Conservation (phyloP, 1,140 invertebrate genomes). For the Hylyphantes graminicola region DNA sequence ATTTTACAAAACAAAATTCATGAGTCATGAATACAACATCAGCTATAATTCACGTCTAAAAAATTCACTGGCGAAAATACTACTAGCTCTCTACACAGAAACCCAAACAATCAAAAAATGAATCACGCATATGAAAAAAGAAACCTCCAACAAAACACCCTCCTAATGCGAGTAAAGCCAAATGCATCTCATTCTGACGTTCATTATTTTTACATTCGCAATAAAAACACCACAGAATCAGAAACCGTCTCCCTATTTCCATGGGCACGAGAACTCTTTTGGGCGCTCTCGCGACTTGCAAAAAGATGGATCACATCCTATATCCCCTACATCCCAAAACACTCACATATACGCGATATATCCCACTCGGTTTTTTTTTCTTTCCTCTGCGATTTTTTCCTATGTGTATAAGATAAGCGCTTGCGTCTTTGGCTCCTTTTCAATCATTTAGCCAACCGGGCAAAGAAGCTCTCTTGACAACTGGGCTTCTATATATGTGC, state of each 20-base stretch:
- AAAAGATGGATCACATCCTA: slow-evolving; percentile 41
- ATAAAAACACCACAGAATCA: slow-evolving; percentile 32
- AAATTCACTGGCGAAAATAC: too few relatives aligned
- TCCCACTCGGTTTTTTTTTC: slow-evolving; percentile 3
- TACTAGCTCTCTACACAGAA: too few relatives aligned
- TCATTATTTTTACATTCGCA: slow-evolving; percentile 56
- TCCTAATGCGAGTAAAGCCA: neutral
- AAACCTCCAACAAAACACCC: too few relatives aligned
- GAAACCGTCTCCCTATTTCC: neutral
- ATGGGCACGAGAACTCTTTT: slow-evolving; percentile 31
- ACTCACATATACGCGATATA: slow-evolving; percentile 55
- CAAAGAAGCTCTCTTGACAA: slow-evolving; percentile 50
- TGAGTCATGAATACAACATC: neutral
- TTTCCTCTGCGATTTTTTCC: neutral
- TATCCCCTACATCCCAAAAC: slow-evolving; percentile 42
- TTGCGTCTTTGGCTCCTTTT: slow-evolving; percentile 54
- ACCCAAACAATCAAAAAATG: too few relatives aligned
- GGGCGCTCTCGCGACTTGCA: slow-evolving; percentile 9
- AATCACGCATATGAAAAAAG: too few relatives aligned
- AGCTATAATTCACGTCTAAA: neutral
- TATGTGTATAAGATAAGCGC: slow-evolving; percentile 38
- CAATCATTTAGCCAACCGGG: slow-evolving; percentile 57
- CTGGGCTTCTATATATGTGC: slow-evolving; percentile 33
- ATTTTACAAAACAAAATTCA: neutral
- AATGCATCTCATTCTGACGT: neutral